phyloP scores from a whole-genome alignment of 2,888 invertebrate species.

The Didymodactylos carnosus region DNA sequence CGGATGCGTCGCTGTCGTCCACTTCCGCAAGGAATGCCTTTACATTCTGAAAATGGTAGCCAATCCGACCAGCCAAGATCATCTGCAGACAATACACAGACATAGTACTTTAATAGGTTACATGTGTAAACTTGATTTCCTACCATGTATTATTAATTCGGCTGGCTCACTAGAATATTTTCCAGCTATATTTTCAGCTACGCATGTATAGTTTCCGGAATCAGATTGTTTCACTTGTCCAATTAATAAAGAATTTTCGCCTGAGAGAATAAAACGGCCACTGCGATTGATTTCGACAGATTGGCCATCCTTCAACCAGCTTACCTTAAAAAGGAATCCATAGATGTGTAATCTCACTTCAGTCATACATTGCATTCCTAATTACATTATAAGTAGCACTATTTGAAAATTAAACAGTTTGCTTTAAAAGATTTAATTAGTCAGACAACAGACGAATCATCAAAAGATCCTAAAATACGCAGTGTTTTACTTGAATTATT shows the following conservation, averaged over 20 bases:
- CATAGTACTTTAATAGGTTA: background rate
- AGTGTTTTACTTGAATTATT: no score
- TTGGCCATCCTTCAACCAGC: constrained; percentile 9
- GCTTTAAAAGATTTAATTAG: no score
- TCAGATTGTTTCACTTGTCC: constrained; percentile 1
- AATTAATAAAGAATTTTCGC: constrained; percentile 7
- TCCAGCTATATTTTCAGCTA: constrained; percentile 8
- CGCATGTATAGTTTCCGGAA: constrained; percentile 11
- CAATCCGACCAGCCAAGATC: constrained; percentile 9
- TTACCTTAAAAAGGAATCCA: no score
- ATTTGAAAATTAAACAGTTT: no score
- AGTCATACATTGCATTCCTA: no score
- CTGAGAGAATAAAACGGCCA: constrained; percentile 1
- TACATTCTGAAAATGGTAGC: constrained; percentile 8
- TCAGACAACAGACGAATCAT: no score
- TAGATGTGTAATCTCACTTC: no score
- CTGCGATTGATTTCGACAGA: constrained; percentile 4
- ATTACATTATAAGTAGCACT: no score
- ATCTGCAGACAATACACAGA: background rate
- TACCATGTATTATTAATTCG: background rate
- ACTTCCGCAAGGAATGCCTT: background rate
- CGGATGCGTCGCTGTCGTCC: constrained; percentile 6
- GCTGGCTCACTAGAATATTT: constrained; percentile 2
- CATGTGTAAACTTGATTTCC: no score
- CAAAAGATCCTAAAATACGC: no score